A percentile compares a stretch with the other conserved stretches of the same genome.
phyloP scores from a whole-genome alignment of 2,888 invertebrate species.

The Nomada goodeniana region DNA sequence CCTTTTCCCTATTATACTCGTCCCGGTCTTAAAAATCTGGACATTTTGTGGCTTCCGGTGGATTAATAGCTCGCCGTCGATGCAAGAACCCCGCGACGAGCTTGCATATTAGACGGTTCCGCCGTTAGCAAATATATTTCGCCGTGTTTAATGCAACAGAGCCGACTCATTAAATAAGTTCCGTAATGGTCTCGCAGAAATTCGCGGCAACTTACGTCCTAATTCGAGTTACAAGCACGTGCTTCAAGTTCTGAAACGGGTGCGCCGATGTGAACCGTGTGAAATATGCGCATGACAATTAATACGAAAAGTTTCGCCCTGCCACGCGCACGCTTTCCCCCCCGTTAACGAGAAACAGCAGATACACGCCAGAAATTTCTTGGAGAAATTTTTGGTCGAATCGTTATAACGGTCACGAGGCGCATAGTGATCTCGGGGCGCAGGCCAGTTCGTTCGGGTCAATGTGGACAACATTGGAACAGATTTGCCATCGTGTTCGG shows the following conservation, averaged over 20 bases:
- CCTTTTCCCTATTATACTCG: conserved; percentile 28
- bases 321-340: neutral
- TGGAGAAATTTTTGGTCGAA: neutral
- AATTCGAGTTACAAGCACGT: conserved; percentile 4
- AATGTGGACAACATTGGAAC: neutral
- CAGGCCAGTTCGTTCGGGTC: no score
- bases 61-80: conserved; percentile 30
- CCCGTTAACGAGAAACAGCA: neutral
- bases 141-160: neutral
- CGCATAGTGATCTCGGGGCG: neutral
- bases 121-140: neutral
- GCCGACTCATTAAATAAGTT: neutral
- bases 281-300: conserved; percentile 8
- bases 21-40: conserved; percentile 23
- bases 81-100: neutral
- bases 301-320: conserved; percentile 16
- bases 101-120: neutral
- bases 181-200: neutral
- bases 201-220: neutral
- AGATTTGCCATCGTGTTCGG: conserved; percentile 2
- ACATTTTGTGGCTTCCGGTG: conserved; percentile 41
- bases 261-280: neutral
- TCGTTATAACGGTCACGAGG: neutral
- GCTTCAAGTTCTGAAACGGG: neutral
- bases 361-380: neutral